A percentile compares a stretch with the other conserved stretches of the same genome.
Conservation (phyloP, 1,140 invertebrate genomes). For the Cephus cinctus region DNA sequence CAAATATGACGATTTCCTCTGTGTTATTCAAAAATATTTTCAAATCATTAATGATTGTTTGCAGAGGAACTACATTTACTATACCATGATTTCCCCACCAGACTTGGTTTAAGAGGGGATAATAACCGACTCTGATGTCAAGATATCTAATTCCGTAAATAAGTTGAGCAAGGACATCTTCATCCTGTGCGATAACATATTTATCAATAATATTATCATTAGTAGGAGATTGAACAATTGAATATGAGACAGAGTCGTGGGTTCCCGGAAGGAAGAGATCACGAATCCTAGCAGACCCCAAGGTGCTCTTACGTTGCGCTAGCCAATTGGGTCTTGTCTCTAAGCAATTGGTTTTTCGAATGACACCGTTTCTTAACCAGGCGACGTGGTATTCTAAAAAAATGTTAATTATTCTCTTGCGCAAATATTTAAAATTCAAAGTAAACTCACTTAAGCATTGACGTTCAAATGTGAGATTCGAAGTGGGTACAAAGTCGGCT, state of each 20-base stretch:
- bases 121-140: conserved; percentile 62
- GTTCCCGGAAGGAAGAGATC: conserved; percentile 65
- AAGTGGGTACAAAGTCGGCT: conserved; percentile 28
- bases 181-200: conserved; percentile 60
- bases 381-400: conserved; percentile 32
- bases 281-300: conserved; percentile 49
- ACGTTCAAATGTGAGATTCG: conserved; percentile 26
- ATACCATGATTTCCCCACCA: conserved; percentile 63
- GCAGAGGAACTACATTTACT: conserved; percentile 51
- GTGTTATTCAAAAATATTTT: conserved; percentile 60
- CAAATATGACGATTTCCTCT: conserved; percentile 66
- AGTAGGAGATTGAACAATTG: conserved; percentile 42
- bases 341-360: conserved; percentile 50
- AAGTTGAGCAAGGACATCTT: conserved; percentile 60
- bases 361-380: conserved; percentile 25
- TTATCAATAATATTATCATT: conserved; percentile 49
- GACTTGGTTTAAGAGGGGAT: conserved; percentile 39
- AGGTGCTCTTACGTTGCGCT: conserved; percentile 46
- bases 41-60: conserved; percentile 55
- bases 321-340: conserved; percentile 63
- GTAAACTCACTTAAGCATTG: conserved; percentile 29
- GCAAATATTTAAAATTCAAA: not conserved
- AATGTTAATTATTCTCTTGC: not conserved
- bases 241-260: conserved; percentile 64
- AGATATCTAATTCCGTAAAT: conserved; percentile 62